Conservation (phyloP, 2,888 invertebrate species). For the Caenorhabditis wallacei region DNA sequence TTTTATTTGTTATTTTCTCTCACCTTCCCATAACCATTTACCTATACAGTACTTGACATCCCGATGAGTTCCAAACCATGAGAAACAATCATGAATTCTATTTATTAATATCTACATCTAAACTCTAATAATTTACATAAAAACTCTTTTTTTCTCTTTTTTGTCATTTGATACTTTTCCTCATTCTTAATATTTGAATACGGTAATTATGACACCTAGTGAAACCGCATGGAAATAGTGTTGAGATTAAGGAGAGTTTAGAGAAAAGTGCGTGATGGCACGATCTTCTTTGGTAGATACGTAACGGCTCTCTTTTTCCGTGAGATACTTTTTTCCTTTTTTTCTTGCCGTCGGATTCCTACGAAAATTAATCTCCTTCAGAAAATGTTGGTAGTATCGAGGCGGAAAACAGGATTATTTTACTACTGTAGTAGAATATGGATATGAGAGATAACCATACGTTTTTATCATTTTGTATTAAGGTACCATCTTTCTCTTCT, state of each 20-base stretch:
- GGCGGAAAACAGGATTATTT: constrained; percentile 55
- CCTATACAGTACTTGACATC: constrained; percentile 13
- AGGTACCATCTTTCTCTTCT: too few relatives aligned
- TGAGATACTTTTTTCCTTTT: constrained; percentile 36
- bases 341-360: constrained; percentile 14
- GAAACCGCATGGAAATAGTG: neutral
- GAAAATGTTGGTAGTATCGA: constrained; percentile 15
- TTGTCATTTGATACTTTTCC: constrained; percentile 32
- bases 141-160: neutral
- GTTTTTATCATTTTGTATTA: constrained; percentile 29
- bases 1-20: neutral
- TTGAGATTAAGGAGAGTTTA: constrained; percentile 6
- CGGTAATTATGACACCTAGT: constrained; percentile 57
- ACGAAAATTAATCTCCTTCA: constrained; percentile 9
- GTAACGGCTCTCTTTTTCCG: constrained; percentile 7
- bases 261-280: constrained; percentile 49
- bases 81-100: constrained; percentile 44
- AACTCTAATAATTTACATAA: neutral
- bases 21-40: constrained; percentile 42
- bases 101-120: constrained; percentile 19
- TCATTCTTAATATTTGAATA: constrained; percentile 48
- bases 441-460: neutral
- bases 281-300: constrained; percentile 27
- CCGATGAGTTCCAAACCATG: constrained; percentile 27
- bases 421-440: constrained; percentile 26